phyloP scores from a whole-genome alignment of 1,140 invertebrate genomes.

The Drosophila insularis region DNA sequence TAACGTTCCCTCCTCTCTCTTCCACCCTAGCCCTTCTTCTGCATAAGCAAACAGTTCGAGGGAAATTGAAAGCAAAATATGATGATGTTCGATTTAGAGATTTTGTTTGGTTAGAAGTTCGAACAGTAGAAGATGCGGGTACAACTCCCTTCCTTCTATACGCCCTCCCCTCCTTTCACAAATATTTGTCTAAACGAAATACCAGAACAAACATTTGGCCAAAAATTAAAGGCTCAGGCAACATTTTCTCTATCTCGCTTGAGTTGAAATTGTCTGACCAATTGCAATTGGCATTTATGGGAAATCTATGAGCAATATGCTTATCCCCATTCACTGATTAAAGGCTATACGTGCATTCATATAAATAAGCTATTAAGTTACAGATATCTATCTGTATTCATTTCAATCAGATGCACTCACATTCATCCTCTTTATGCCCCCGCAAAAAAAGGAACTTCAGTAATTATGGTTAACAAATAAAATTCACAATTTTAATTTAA shows the following conservation, averaged over 20 bases:
- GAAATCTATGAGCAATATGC: background rate
- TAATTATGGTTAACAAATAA: constrained; percentile 40
- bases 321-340: background rate
- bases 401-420: background rate
- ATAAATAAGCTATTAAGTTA: background rate
- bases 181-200: constrained; percentile 59
- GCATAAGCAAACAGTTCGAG: constrained; percentile 60
- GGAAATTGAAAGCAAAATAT: constrained; percentile 72
- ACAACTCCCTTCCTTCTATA: background rate
- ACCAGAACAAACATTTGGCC: constrained; percentile 37
- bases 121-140: background rate
- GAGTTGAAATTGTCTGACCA: background rate
- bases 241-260: constrained; percentile 36
- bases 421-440: background rate
- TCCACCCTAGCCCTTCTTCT: background rate
- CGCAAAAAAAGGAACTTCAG: constrained; percentile 27
- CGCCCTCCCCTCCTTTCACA: background rate
- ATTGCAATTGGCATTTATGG: background rate
- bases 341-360: background rate
- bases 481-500: constrained; percentile 59
- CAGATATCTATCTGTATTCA: background rate
- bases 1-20: background rate
- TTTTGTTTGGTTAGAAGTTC: constrained; percentile 41
- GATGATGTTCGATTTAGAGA: constrained; percentile 73
- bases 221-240: constrained; percentile 60